Evolutionary conservation across 2,888 invertebrate genomes (phyloP).

Genomic region (Mayetiola destructor): DNA sequence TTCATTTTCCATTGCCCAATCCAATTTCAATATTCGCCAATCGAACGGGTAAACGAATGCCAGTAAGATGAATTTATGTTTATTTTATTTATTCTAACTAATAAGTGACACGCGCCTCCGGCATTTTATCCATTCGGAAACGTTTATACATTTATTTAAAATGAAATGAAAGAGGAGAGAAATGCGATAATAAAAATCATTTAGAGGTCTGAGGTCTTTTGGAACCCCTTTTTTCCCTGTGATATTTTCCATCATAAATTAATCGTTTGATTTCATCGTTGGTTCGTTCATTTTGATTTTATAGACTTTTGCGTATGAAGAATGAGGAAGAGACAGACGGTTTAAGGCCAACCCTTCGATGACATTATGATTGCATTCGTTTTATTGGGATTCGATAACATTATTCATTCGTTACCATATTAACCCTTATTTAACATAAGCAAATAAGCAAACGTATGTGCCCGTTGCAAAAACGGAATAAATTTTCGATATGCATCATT

Average conservation of each 20-base stretch:
- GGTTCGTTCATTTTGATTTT: not conserved
- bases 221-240: constrained; percentile 1
- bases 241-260: not conserved
- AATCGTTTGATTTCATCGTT: constrained; percentile 7
- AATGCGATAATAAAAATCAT: constrained; percentile 12
- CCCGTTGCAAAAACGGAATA: not conserved
- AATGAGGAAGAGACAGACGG: not conserved
- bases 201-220: not conserved
- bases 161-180: no score
- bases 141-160: constrained; percentile 8
- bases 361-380: not conserved
- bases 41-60: no score
- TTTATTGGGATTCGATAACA: not conserved
- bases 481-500: no score
- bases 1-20: not conserved
- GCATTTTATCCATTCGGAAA: constrained; percentile 13
- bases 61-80: constrained; percentile 9
- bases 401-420: constrained; percentile 1
- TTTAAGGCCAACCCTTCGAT: constrained; percentile 9
- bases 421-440: constrained; percentile 11
- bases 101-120: constrained; percentile 19
- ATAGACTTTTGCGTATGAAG: not conserved
- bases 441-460: not conserved
- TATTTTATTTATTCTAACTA: constrained; percentile 13
- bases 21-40: no score